Base-by-base conservation (phyloP, 2,888 invertebrate species). In the Phengaris arion region DNA sequence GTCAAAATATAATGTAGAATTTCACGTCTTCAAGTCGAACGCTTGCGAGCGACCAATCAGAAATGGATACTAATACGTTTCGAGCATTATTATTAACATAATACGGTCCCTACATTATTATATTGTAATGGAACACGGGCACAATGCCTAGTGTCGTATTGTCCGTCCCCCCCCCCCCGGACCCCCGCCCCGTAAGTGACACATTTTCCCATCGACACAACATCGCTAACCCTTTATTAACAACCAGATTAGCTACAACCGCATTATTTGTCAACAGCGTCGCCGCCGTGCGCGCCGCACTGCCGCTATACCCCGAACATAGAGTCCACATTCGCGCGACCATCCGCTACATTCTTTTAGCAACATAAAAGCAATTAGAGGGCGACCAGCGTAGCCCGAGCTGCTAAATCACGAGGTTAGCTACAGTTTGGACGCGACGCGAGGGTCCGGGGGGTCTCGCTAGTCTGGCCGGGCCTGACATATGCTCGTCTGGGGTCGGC, bases 361-460 rank as follows among this genome's bases (percentile, higher is more conserved):
- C 82, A 84, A 85, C 86, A 87, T 85, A 89, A 90, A 72, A 89
- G 88, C 88, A 89, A 90, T 90, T 90, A 90, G 83, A 83, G 79
- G 6, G 2, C 79, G 82, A 77, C 90, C 87, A 87, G 77, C 80
- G 79, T 83, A 77, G 75, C 77, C 76, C 79, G 89, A 87, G 74
- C 88, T 80, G 78, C 74, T 77, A 78, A 78, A 78, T 78, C 77
- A 75, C 77, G 80, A 79, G 76, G 76, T 35, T 35, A 70, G 48
- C 22, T 74, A 46, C 46, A 45, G 74, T 59, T 48, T 48, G 35
- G 54, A 79, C 76, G 59, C 73, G 46, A 59, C n/a, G 74, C 76
- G 76, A 79, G 79, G 82, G 78, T 77, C 77, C 78, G 74, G 80
- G 76, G 79, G 85, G 76, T 83, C 82, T 80, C 5, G 68, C 64